phyloP scores from a whole-genome alignment of 2,797 vertebrate genomes.

The Simalia tracyae region DNA sequence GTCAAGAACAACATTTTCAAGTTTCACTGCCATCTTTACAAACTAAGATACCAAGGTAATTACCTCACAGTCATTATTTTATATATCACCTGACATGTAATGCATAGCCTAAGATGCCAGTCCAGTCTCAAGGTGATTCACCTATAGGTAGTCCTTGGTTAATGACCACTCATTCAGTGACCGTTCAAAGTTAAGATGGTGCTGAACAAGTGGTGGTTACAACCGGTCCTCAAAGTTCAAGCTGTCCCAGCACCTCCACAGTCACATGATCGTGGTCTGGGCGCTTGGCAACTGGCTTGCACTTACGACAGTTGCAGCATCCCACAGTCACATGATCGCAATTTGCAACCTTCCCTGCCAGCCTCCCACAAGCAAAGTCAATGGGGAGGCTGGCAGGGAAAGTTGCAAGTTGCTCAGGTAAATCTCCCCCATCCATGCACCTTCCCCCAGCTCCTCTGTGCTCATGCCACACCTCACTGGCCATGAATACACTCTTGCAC shows the following conservation, averaged over 20 bases:
- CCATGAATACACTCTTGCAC: not conserved
- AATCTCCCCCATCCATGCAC: not conserved
- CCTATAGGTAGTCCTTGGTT: not conserved
- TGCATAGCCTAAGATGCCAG: not conserved
- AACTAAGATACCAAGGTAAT: not conserved
- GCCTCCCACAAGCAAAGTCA: not conserved
- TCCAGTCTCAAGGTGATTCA: not conserved
- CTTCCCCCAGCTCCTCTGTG: not conserved
- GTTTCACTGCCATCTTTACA: not conserved
- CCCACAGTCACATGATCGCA: too few species aligned
- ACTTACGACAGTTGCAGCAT: too few species aligned
- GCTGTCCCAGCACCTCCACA: too few species aligned
- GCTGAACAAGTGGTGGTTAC: not conserved
- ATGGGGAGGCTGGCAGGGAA: not conserved
- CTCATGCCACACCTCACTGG: not conserved
- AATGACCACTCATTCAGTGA: not conserved
- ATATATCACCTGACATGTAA: not conserved
- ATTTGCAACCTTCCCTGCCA: too few species aligned
- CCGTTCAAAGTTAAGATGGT: not conserved
- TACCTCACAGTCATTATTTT: not conserved
- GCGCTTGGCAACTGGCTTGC: too few species aligned
- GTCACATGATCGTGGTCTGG: too few species aligned
- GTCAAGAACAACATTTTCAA: not conserved
- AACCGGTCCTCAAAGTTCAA: too few species aligned
- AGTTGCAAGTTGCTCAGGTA: not conserved